A percentile compares a stretch with the other conserved stretches of the same genome.
phyloP scores from a whole-genome alignment of 2,113 vertebrate species.

The Spermophilus dauricus region DNA sequence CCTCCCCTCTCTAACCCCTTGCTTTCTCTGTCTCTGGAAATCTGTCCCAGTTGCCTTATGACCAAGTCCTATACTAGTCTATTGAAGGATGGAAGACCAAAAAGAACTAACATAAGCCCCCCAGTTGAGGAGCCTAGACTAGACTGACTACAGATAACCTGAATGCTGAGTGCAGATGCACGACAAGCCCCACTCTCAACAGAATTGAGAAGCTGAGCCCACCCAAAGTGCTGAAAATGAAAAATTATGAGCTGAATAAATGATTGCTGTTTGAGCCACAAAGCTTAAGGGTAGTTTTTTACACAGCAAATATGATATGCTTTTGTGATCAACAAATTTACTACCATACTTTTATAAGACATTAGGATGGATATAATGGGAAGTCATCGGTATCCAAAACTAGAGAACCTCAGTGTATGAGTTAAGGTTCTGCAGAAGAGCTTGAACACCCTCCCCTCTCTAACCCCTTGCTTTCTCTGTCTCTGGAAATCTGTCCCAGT shows the following conservation, averaged over 20 bases:
- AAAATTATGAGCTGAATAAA: background rate
- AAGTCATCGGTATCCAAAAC: background rate
- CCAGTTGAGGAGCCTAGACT: too few relatives aligned
- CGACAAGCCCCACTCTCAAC: background rate
- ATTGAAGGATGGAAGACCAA: background rate
- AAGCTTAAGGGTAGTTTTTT: background rate
- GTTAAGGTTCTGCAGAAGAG: background rate
- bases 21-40: background rate
- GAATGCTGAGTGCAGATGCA: background rate
- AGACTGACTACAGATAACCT: background rate
- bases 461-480: background rate
- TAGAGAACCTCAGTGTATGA: background rate
- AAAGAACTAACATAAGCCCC: background rate
- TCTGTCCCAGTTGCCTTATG: background rate
- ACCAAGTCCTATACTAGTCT: background rate
- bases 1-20: too few relatives aligned
- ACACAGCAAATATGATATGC: background rate
- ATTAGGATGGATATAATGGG: too few relatives aligned
- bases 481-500: background rate
- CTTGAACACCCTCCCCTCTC: too few relatives aligned
- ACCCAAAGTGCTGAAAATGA: background rate
- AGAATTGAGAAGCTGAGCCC: background rate
- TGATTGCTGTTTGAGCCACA: background rate
- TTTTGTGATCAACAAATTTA: background rate
- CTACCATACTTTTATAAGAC: background rate